A percentile compares a stretch with the other conserved stretches of the same genome.
These are phyloP conservation scores for Melanotaenia pygmaea DNA, from an alignment of 2,797 vertebrate genomes.

Conservation along the genomic window DNA sequence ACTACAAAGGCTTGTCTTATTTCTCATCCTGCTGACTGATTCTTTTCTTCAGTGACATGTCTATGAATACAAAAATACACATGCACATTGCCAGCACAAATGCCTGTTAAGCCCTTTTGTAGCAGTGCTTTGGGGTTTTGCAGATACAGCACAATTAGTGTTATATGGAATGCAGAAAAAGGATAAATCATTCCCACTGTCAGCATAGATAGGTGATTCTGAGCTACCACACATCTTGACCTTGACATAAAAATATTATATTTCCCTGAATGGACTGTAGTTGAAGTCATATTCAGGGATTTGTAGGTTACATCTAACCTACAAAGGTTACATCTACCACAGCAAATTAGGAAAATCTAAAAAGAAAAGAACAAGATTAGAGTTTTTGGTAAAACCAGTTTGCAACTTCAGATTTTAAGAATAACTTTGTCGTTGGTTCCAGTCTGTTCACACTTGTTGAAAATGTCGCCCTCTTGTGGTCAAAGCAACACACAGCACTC, in stretches of 20 bases:
- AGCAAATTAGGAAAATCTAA: neutral
- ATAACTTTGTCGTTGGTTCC: neutral
- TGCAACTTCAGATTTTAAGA: neutral
- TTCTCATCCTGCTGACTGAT: constrained; percentile 45
- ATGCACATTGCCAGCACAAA: constrained; percentile 1
- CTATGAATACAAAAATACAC: constrained; percentile 21
- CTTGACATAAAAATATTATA: constrained; percentile 14
- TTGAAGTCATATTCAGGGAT: constrained; percentile 3
- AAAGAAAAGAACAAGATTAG: neutral
- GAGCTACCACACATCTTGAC: neutral
- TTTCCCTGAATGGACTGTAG: neutral
- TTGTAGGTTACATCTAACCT: neutral
- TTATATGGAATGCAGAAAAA: neutral
- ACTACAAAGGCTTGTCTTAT: constrained; percentile 49
- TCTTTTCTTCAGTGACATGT: constrained; percentile 28
- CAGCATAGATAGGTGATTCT: neutral
- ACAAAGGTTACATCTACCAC: neutral
- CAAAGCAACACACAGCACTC: neutral
- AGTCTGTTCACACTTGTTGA: neutral
- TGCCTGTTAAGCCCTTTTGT: constrained; percentile 1
- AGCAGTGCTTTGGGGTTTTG: constrained; percentile 9
- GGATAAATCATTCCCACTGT: neutral
- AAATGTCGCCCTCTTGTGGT: constrained; percentile 74
- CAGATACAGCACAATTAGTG: neutral
- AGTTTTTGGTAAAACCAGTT: neutral